Evolutionary conservation across 2,797 vertebrate species (phyloP), one percentile per base, ranked within the genome.

Genomic region (Kryptopterus vitreolus): DNA sequence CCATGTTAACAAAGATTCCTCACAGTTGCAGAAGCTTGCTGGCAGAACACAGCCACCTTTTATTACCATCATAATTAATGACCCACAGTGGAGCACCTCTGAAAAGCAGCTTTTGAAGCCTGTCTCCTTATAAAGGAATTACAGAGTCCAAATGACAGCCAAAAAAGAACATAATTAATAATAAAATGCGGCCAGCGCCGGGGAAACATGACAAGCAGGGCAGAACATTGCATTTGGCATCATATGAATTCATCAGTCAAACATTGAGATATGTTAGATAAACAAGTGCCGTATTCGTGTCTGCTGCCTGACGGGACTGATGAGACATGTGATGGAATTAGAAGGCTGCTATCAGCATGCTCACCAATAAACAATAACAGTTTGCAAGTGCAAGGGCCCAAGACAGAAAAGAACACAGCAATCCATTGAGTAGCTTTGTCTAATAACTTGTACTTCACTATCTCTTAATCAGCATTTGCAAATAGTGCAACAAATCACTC

Each of bases 171-270:
- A 86, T 24, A 71, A 83, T 85, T 81, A 84, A 83, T 80, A 82
- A 82, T 59, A 86, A 82, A 86, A 83, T 83, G 85, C 86, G 86
- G 76, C 85, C 86, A 77, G 85, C 62, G 81, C 86, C 84, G 74
- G 84, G 86, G 81, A 86, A 87, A 90, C 86, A 90, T 92, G 92
- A 94, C 90, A 91, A 95, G 92, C 93, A 91, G 87, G 85, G 92
- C 93, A 94, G 94, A 95, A 94, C 92, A 95, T 93, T 86, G 81
- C 63, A 78, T 91, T 91, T 94, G 93, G 93, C 92, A 72, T 88
- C 85, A 76, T 88, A 91, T 78, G 91, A 94, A 92, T 95, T 94
- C 93, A 93, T 95, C 91, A 92, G 90, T 88, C 90, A 89, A 92
- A 92, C 12, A 90, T 87, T 89, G 89, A 89, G 85, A 92, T 90